Evolutionary conservation across 1,140 invertebrate genomes (phyloP).

Genomic region (Coenobita brevimanus): DNA sequence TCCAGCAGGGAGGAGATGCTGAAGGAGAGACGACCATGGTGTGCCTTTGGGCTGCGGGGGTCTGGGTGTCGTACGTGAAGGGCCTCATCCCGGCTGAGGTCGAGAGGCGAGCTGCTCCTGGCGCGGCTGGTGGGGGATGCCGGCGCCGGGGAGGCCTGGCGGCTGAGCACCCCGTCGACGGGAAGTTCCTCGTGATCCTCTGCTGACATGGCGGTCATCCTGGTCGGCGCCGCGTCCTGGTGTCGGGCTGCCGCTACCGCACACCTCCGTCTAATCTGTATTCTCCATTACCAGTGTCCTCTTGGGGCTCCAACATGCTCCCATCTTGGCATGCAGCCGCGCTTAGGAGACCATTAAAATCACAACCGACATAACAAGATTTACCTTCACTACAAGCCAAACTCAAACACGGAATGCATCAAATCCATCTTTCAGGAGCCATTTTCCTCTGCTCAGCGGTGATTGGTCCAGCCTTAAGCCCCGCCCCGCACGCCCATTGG

Average conservation of each 20-base stretch:
- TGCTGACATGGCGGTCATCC: constrained; percentile 66
- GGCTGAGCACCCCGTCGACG: constrained; percentile 48
- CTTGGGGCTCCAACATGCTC: constrained; percentile 58
- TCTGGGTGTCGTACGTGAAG: constrained; percentile 51
- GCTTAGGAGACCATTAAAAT: constrained; percentile 68
- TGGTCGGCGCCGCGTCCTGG: constrained; percentile 23
- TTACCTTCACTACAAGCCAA: constrained; percentile 68
- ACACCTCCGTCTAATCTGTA: constrained; percentile 64
- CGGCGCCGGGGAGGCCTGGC: constrained; percentile 43
- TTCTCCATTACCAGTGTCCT: constrained; percentile 67
- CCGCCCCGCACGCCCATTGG: constrained; percentile 56
- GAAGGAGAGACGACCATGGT: constrained; percentile 61
- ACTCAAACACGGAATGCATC: constrained; percentile 67
- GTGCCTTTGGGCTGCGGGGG: constrained; percentile 51
- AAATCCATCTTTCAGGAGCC: constrained; percentile 68
- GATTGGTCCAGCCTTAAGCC: constrained; percentile 54
- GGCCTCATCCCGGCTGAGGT: constrained; percentile 66
- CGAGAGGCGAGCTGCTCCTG: constrained; percentile 62
- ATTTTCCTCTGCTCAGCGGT: constrained; percentile 53
- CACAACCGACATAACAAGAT: constrained; percentile 69
- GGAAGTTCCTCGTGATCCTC: constrained; percentile 63
- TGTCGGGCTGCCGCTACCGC: constrained; percentile 41
- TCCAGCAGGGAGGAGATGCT: constrained; percentile 68
- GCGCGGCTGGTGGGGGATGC: constrained; percentile 22
- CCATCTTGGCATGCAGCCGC: constrained; percentile 65